Evolutionary conservation across 2,113 vertebrate species (phyloP), one percentile per base, ranked within the genome.

Genomic region (Pogona vitticeps): DNA sequence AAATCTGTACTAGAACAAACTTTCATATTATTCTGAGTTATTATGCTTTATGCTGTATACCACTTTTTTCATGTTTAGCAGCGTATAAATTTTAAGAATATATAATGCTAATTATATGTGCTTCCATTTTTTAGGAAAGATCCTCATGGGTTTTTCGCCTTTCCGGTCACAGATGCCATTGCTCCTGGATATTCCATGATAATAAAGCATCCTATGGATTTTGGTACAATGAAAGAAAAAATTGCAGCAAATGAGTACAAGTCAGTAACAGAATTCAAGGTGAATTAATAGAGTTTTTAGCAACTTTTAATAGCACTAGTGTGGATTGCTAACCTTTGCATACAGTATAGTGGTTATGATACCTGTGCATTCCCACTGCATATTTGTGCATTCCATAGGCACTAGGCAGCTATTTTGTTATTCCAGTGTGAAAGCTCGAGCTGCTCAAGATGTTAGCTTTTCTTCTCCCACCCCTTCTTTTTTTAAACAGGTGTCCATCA

Each of bases 131-230:
- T 91, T 95, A 99, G 99, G 94, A 99, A 99, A 96, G 98, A 99
- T 92, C 97, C 98, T 86, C 98, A 99, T 85, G 98, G 98, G 17
- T 99, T 99, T 95, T 99, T 99, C 93, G 96, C 99, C 85, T 98
- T 98, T 94, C 99, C 99, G 58, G 99, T 99, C 81, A 99, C 99
- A 0, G 98, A 99, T 92, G 98, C 98, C 6, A 99, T 99, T 18
- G 99, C 99, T 85, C 98, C 99, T 13, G 98, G 98, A 36, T 99
- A 99, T 95, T 99, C 98, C 36, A 97, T 98, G 95, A 99, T 99
- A 93, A 99, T 99, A 95, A 99, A 99, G 76, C 98, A 99, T 91
- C 99, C 99, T 0, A 99, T 99, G 99, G 99, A 99, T 92, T 99
- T 99, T 92, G 98, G 98, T 94, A 99, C 98, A 0, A 99, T 99